A percentile compares a stretch with the other conserved stretches of the same genome.
These are phyloP conservation scores for Apotomis betuletana DNA, from an alignment of 2,888 invertebrate genomes.

Conservation along the genomic window DNA sequence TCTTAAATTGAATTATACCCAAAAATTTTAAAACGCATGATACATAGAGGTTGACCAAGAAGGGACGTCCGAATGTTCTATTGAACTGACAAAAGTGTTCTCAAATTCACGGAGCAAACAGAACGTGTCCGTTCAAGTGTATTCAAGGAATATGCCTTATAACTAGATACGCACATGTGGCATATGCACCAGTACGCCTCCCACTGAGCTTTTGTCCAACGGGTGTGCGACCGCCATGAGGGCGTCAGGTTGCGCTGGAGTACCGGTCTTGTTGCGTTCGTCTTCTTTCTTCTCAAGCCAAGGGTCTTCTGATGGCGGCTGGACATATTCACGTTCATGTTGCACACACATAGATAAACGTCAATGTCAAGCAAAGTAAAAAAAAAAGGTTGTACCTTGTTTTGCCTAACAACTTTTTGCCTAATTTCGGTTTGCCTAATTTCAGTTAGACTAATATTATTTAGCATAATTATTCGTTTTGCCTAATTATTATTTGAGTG, in stretches of 20 bases:
- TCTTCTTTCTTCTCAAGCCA: constrained; percentile 90
- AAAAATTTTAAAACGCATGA: not conserved
- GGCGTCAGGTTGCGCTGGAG: constrained; percentile 59
- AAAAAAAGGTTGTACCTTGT: too few relatives aligned
- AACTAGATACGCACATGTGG: constrained; percentile 89
- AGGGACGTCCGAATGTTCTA: not conserved
- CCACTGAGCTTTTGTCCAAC: constrained; percentile 88
- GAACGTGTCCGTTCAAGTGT: not conserved
- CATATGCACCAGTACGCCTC: constrained; percentile 95
- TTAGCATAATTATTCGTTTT: too few relatives aligned
- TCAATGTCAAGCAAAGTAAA: too few relatives aligned
- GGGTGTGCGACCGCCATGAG: constrained; percentile 70
- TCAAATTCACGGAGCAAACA: not conserved
- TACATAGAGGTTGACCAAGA: not conserved
- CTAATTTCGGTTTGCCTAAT: too few relatives aligned
- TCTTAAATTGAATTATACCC: too few relatives aligned
- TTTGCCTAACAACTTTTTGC: too few relatives aligned
- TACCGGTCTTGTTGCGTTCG: constrained; percentile 69
- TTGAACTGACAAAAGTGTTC: not conserved
- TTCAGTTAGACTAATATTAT: too few relatives aligned
- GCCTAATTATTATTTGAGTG: too few relatives aligned
- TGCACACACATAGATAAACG: too few relatives aligned
- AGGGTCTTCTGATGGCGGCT: constrained; percentile 85
- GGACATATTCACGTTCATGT: not conserved
- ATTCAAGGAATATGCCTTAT: not conserved